Conservation (phyloP, 2,888 invertebrate genomes). For the Drosophila neonasuta region DNA sequence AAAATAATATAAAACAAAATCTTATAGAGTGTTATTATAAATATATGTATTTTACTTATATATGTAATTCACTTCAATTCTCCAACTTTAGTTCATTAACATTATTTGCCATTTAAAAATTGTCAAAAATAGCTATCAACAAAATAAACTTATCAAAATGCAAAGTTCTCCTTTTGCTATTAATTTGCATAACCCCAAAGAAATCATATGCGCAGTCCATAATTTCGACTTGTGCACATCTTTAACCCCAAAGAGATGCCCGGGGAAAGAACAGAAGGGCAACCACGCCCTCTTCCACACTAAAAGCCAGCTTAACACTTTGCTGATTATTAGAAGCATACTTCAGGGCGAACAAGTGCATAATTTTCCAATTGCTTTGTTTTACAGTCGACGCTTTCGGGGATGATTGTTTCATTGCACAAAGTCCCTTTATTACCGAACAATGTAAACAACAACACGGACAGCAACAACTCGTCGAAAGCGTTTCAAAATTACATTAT, state of each 20-base stretch:
- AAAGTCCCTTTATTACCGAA: slow-evolving; percentile 54
- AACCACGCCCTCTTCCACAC: slow-evolving; percentile 54
- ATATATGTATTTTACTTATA: too few relatives aligned
- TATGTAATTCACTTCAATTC: too few relatives aligned
- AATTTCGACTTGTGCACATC: slow-evolving; percentile 42
- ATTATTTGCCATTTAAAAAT: too few relatives aligned
- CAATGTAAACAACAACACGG: slow-evolving; percentile 64
- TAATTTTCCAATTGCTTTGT: slow-evolving; percentile 82
- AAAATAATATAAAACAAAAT: too few relatives aligned
- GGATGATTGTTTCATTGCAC: slow-evolving; percentile 38
- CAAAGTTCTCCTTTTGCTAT: background rate
- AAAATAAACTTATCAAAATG: background rate
- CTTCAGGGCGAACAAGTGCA: slow-evolving; percentile 78
- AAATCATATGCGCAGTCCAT: slow-evolving; percentile 35
- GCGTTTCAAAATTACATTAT: slow-evolving; percentile 81
- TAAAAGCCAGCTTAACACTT: slow-evolving; percentile 55
- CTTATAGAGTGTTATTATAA: too few relatives aligned
- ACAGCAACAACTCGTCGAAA: slow-evolving; percentile 33
- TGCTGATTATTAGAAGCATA: slow-evolving; percentile 72
- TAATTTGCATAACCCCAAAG: background rate
- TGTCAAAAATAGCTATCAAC: too few relatives aligned
- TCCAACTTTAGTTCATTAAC: too few relatives aligned
- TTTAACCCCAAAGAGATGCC: slow-evolving; percentile 14
- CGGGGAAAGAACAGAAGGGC: slow-evolving; percentile 22
- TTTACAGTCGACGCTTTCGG: slow-evolving; percentile 49